Evolutionary conservation across 2,113 vertebrate genomes (phyloP).

Genomic region (Scopus umbretta): DNA sequence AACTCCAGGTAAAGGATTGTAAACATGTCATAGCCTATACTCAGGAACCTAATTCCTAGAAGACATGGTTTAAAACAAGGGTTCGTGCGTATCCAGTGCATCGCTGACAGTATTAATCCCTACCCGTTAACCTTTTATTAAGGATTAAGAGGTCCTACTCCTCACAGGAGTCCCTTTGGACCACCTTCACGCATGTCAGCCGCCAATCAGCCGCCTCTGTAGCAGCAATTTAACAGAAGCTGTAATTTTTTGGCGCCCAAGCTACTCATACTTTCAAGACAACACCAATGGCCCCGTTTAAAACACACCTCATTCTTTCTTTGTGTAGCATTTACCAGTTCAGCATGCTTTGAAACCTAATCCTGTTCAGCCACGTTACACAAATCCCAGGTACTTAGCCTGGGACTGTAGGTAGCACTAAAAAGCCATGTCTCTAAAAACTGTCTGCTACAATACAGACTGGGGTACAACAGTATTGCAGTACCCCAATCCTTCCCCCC

Average conservation of each 20-base stretch:
- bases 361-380: not conserved
- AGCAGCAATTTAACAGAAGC: not conserved
- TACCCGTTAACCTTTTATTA: not conserved
- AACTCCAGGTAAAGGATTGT: not conserved
- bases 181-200: not conserved
- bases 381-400: not conserved
- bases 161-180: not conserved
- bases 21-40: not conserved
- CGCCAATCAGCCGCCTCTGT: not conserved
- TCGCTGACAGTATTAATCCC: not conserved
- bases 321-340: not conserved
- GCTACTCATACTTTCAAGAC: not conserved
- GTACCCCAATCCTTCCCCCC: not conserved
- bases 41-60: not conserved
- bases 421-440: not conserved
- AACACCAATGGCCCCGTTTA: not conserved
- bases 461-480: not conserved
- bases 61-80: not conserved
- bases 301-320: not conserved
- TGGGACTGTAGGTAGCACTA: not conserved
- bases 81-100: not conserved
- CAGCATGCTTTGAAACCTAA: not conserved
- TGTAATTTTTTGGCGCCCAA: not conserved
- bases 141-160: not conserved
- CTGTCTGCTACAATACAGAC: not conserved